Conservation (phyloP, 1,140 invertebrate genomes). For the Drosophila equinoxialis region DNA sequence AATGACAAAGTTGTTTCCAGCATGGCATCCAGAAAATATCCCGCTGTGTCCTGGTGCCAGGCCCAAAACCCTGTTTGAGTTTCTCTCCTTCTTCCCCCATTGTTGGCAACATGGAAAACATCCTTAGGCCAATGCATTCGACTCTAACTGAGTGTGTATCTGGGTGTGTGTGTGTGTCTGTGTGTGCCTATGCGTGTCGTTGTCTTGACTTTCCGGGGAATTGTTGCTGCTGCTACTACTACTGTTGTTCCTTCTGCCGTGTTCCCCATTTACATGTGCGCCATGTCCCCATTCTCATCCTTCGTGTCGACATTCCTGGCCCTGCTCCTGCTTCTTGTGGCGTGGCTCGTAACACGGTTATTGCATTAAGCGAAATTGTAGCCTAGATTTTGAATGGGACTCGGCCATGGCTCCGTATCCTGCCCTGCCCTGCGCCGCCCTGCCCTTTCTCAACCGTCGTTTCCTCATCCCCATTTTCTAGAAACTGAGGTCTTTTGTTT, state of each 20-base stretch:
- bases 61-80: neutral
- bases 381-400: slow-evolving; percentile 66
- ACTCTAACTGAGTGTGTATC: slow-evolving; percentile 30
- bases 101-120: slow-evolving; percentile 66
- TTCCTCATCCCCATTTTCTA: slow-evolving; percentile 20
- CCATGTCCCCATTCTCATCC: slow-evolving; percentile 13
- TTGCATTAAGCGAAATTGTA: slow-evolving; percentile 77
- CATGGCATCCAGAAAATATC: slow-evolving; percentile 25
- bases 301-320: neutral
- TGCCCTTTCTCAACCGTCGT: neutral
- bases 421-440: neutral
- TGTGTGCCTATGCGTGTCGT: slow-evolving; percentile 46
- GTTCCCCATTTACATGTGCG: slow-evolving; percentile 66
- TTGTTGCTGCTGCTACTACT: slow-evolving; percentile 40
- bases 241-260: slow-evolving; percentile 26
- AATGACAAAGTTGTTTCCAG: slow-evolving; percentile 40
- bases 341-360: slow-evolving; percentile 68
- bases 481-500: slow-evolving; percentile 53
- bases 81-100: slow-evolving; percentile 26
- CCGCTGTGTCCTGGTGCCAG: slow-evolving; percentile 40
- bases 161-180: slow-evolving; percentile 37
- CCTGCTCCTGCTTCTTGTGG: slow-evolving; percentile 35
- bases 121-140: slow-evolving; percentile 69
- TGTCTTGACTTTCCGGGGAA: slow-evolving; percentile 71
- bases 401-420: slow-evolving; percentile 7